Base-by-base conservation (phyloP, 2,113 vertebrate genomes). In the Epinephelus cyanopodus region DNA sequence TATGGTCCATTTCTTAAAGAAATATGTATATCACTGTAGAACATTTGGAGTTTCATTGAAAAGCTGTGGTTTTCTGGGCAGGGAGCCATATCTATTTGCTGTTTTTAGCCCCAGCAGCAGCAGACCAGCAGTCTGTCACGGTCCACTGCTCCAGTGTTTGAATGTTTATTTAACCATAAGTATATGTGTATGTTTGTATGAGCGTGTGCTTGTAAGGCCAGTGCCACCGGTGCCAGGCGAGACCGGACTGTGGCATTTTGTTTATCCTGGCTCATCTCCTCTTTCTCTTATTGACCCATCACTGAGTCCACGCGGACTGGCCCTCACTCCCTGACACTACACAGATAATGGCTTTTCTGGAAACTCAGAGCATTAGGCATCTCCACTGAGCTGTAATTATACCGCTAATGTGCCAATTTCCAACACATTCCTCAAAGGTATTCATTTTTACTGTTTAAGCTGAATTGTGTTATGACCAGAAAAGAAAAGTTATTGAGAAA, bases 291-390 rank as follows among this genome's bases (percentile, higher is more conserved):
- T 78, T 89, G 88, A 90, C 87, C 83, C 82, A 74, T 85, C 83
- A 74, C 61, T 29, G 48, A 52, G 56, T 75, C 77, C 74, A 13
- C 7, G 81, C 29, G 29, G 79, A 82, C 79, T 6, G 42, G 75
- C 42, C 82, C 68, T 80, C 74, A 29, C 81, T 73, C 48, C 60
- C 77, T 67, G 69, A 66, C 76, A 82, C 69, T 7, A 42, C 69
- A 39, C 39, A 79, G 80, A 87, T 89, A 92, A 90, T 90, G 73
- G 91, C 82, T 88, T 89, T 82, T 77, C 74, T 90, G 86, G 81
- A 91, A 85, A 71, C 71, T 64, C 78, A 1, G 19, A 76, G 75
- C 74, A 25, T 81, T 71, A 50, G 42, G 76, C 79, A 68, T 83
- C 81, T 90, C 74, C 39, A 50, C 75, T 77, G 84, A 85, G 70